Percentiles rank a stretch among this genome's conserved stretches.
Conservation (phyloP, 2,888 invertebrate genomes). For the Epistrophe eligans region DNA sequence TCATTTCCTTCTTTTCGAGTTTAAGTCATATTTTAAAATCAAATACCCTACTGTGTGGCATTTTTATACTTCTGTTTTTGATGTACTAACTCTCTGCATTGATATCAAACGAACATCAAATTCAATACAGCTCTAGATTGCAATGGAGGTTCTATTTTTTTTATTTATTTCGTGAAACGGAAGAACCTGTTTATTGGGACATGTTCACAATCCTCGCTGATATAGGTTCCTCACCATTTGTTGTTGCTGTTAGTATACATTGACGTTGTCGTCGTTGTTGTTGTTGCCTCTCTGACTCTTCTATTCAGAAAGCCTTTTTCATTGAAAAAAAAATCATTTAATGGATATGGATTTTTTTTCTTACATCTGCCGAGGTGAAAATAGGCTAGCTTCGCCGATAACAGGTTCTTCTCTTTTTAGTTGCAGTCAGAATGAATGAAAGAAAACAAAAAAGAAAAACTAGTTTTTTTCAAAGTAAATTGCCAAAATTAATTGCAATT, state of each 20-base stretch:
- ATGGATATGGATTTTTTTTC: conserved; percentile 11
- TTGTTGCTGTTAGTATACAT: conserved; percentile 19
- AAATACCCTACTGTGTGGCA: not conserved
- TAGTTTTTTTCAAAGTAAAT: conserved; percentile 21
- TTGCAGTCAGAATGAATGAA: not conserved
- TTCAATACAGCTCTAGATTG: conserved; percentile 34
- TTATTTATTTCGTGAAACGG: conserved; percentile 22
- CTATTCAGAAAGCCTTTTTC: not conserved
- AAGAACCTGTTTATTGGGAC: conserved; percentile 69
- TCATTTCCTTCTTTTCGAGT: no score
- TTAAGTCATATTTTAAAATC: not conserved
- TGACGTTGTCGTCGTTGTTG: not conserved
- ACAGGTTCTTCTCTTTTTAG: not conserved
- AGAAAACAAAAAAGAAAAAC: not conserved
- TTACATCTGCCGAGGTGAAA: conserved; percentile 15
- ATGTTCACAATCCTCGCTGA: conserved; percentile 44
- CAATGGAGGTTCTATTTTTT: conserved; percentile 9
- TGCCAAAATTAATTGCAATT: conserved; percentile 58
- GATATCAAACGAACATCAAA: conserved; percentile 66
- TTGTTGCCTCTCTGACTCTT: conserved; percentile 7
- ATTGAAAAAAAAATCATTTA: conserved; percentile 4
- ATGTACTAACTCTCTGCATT: conserved; percentile 34
- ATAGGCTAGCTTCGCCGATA: conserved; percentile 33
- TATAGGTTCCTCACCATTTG: conserved; percentile 29
- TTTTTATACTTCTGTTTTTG: not conserved